Evolutionary conservation across 2,113 vertebrate genomes (phyloP).

Genomic region (Aleadryas rufinucha): DNA sequence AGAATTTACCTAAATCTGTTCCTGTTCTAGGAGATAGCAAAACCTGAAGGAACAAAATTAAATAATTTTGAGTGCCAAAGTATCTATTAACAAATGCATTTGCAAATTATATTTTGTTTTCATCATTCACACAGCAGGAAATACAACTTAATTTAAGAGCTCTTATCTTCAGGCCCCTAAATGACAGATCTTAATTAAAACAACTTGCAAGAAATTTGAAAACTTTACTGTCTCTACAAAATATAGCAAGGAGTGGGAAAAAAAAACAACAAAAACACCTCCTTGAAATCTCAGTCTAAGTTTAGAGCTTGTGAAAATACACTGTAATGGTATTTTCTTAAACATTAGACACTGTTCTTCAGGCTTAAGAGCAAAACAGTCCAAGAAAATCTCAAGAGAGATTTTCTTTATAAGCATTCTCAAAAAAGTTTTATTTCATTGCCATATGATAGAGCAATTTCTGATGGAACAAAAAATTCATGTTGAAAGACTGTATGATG

Average conservation of each 20-base stretch:
- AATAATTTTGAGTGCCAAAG: background rate
- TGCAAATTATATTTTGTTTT: slow-evolving; percentile 26
- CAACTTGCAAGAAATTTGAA: background rate
- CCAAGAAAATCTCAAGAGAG: background rate
- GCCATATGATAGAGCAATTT: background rate
- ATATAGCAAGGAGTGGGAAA: background rate
- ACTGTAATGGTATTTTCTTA: background rate
- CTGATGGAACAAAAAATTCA: background rate
- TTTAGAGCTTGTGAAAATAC: background rate
- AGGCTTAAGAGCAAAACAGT: background rate
- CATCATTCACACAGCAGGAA: background rate
- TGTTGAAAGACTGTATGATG: background rate
- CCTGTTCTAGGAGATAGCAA: background rate
- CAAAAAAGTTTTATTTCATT: background rate
- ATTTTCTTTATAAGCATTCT: background rate
- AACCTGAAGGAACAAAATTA: background rate
- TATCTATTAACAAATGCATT: background rate
- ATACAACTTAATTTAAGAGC: slow-evolving; percentile 30
- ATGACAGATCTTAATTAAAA: slow-evolving; percentile 4
- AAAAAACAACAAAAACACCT: background rate
- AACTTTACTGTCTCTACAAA: background rate
- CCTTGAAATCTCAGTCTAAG: background rate
- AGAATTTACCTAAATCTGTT: background rate
- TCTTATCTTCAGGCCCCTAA: background rate
- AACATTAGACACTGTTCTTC: background rate